These are phyloP conservation scores for Urophycis tenuis DNA, from an alignment of 2,797 vertebrate genomes.

Conservation along the genomic window DNA sequence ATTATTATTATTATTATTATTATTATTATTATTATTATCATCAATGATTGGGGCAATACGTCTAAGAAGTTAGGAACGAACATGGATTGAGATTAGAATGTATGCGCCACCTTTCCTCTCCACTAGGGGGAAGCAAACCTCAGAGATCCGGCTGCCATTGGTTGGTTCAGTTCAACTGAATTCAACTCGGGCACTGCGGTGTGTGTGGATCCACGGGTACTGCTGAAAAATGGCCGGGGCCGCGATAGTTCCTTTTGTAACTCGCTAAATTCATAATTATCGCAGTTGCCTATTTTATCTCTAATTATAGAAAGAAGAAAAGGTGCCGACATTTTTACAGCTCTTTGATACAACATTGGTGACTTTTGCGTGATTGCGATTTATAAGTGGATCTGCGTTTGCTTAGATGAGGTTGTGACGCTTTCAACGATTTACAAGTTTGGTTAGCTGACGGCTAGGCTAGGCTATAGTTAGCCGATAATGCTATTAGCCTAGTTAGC, in stretches of 20 bases:
- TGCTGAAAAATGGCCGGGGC: constrained; percentile 36
- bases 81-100: background rate
- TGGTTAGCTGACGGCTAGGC: constrained; percentile 7
- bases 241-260: constrained; percentile 10
- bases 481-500: constrained; percentile 45
- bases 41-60: background rate
- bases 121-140: background rate
- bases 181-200: background rate
- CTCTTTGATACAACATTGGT: background rate
- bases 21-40: no score
- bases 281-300: background rate
- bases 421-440: constrained; percentile 48
- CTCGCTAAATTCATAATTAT: background rate
- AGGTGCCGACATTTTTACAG: background rate
- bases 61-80: background rate
- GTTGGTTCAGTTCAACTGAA: background rate
- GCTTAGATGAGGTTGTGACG: constrained; percentile 17
- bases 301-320: background rate
- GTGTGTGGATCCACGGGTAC: constrained; percentile 37
- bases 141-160: background rate
- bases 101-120: background rate
- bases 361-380: background rate
- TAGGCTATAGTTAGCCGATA: constrained; percentile 24
- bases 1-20: no score
- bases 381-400: constrained; percentile 8